phyloP scores from a whole-genome alignment of 2,797 vertebrate species.

The Nothura maculosa region DNA sequence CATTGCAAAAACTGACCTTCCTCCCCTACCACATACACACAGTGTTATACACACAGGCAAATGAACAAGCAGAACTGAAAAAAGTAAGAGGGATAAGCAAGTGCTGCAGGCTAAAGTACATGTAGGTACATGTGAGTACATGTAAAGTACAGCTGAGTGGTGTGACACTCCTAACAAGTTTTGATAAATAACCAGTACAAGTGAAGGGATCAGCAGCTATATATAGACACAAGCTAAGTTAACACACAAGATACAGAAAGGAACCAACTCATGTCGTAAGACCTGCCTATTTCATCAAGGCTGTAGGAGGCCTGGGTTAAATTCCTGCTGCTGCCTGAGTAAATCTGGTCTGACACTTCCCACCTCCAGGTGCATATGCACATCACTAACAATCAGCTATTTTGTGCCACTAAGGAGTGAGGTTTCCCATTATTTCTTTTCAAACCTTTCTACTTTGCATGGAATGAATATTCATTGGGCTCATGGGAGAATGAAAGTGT shows the following conservation, averaged over 20 bases:
- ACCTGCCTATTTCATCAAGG: neutral
- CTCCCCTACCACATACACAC: neutral
- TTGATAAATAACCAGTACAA: neutral
- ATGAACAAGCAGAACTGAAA: neutral
- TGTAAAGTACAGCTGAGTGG: neutral
- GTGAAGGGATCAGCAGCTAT: neutral
- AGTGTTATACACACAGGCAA: neutral
- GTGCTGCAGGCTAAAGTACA: neutral
- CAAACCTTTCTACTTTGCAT: slow-evolving; percentile 34
- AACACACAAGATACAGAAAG: neutral
- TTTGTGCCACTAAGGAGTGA: slow-evolving; percentile 50
- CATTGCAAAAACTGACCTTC: neutral
- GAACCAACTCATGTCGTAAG: neutral
- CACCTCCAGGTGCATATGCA: neutral
- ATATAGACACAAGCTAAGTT: neutral
- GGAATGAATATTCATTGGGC: slow-evolving; percentile 57
- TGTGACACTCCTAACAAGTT: neutral
- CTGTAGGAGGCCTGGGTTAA: neutral
- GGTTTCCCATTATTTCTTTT: slow-evolving; percentile 30
- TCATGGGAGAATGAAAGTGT: slow-evolving; percentile 15
- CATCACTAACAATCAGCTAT: slow-evolving; percentile 5
- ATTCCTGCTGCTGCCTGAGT: neutral
- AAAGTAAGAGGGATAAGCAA: neutral
- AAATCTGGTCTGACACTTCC: slow-evolving; percentile 1
- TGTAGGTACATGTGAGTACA: neutral